Percentiles rank a stretch among this genome's conserved stretches.
Conservation (phyloP, 1,140 invertebrate species). For the Samia ricini region DNA sequence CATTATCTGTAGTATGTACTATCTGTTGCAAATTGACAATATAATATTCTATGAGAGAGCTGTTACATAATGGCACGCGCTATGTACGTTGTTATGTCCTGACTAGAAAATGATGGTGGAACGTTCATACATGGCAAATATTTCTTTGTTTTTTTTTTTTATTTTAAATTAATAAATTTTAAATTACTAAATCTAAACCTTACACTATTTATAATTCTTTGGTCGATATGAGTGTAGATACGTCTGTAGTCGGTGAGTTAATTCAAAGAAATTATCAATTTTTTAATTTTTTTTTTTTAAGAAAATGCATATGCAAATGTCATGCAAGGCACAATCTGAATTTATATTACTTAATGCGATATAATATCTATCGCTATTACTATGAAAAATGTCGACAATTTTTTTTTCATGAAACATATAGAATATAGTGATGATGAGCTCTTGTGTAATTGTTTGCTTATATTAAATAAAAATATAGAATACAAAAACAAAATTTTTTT, state of each 20-base stretch:
- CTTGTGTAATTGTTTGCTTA: too few relatives aligned
- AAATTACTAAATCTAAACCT: slow-evolving; percentile 37
- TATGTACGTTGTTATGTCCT: slow-evolving; percentile 20
- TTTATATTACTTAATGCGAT: too few relatives aligned
- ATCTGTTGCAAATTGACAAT: slow-evolving; percentile 10
- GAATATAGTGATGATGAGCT: too few relatives aligned
- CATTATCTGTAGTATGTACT: neutral
- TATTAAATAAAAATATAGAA: too few relatives aligned
- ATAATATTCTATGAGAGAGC: slow-evolving; percentile 33
- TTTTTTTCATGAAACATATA: too few relatives aligned
- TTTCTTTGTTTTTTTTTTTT: slow-evolving; percentile 7
- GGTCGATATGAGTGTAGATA: slow-evolving; percentile 59
- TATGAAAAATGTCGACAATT: too few relatives aligned
- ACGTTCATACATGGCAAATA: slow-evolving; percentile 33
- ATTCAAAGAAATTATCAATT: too few relatives aligned
- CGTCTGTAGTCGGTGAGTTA: slow-evolving; percentile 8
- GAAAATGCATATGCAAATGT: too few relatives aligned
- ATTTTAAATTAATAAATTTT: neutral
- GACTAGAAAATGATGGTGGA: slow-evolving; percentile 56
- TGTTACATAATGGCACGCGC: slow-evolving; percentile 43
- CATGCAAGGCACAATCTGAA: too few relatives aligned
- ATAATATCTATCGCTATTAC: too few relatives aligned
- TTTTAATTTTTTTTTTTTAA: too few relatives aligned
- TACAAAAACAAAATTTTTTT: too few relatives aligned
- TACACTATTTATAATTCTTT: slow-evolving; percentile 44